Evolutionary conservation across 1,140 invertebrate genomes (phyloP), one percentile per base, ranked within the genome.

Genomic region (Drosophila lowei): DNA sequence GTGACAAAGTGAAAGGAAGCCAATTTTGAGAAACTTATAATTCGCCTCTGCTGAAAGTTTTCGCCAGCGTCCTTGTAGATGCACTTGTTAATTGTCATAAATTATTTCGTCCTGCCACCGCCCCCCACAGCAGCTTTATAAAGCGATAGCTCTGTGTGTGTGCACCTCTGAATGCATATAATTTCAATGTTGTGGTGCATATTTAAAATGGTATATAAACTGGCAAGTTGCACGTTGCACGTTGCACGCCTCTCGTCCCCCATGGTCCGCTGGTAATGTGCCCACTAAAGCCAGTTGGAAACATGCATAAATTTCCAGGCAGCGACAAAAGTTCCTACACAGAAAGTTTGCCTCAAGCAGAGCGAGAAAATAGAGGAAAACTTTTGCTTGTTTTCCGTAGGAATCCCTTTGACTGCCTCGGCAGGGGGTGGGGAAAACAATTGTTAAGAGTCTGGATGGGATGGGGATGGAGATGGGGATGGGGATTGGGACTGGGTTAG

Each of bases 1-100:
- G 47, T 63, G 62, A 77, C 73, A 68, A 73, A 73, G 60, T 54
- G 52, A 54, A 58, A 23, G 46, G 57, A 72, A 60, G 49, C 21
- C 41, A 57, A 62, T 79, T 79, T 52, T 6, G 30, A 21, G 15
- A 30, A 62, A 59, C 59, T 64, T 53, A 60, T 67, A 63, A 67
- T 61, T 66, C 58, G 11, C 3, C 34, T 3, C 18, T 13, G 54
- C 41, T 6, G 9, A 56, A 55, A 75, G 21, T 66, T 66, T 75
- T 63, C 61, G 8, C 23, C 23, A 23, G 25, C 34, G 44, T 70
- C 43, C 64, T 57, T 77, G 73, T 54, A 16, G 43, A 41, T 73
- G 48, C 53, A 77, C 48, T 77, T 77, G 75, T 88, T 78, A 86
- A 86, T 83, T 86, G 81, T 62, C 78, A 88, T 86, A 86, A 86